A percentile compares a stretch with the other conserved stretches of the same genome.
phyloP scores from a whole-genome alignment of 2,797 vertebrate genomes.

The Helarctos malayanus region DNA sequence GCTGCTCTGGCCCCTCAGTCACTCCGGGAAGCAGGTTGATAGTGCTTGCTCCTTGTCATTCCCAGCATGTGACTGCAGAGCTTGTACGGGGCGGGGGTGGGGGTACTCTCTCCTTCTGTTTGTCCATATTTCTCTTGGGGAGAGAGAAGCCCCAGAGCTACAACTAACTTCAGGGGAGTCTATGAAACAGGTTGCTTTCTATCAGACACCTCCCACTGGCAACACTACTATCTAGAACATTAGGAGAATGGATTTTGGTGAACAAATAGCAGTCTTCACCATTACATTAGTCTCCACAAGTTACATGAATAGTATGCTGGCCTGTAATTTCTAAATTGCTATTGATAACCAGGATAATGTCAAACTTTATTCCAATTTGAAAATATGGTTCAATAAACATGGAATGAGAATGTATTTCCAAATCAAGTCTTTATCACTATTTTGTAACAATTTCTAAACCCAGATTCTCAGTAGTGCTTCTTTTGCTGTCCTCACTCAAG shows the following conservation, averaged over 20 bases:
- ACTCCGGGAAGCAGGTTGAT: neutral
- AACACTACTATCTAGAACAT: neutral
- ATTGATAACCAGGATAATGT: neutral
- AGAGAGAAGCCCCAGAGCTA: neutral
- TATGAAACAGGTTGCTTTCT: neutral
- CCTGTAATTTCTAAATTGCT: neutral
- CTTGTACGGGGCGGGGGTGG: neutral
- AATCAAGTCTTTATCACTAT: neutral
- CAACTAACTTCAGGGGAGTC: neutral
- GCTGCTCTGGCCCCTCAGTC: neutral
- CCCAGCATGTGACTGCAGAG: accelerated
- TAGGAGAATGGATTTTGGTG: neutral
- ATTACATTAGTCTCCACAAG: neutral
- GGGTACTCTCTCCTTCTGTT: neutral
- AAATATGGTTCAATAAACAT: neutral
- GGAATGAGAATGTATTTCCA: neutral
- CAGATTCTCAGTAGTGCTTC: too few species aligned
- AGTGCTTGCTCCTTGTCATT: neutral
- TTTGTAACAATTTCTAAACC: neutral
- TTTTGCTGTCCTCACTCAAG: neutral
- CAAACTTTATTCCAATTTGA: neutral
- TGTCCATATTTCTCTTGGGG: neutral
- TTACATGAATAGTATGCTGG: neutral
- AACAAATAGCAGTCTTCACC: neutral
- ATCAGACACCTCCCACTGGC: neutral